These are phyloP conservation scores for Phoxinus dragarum DNA, from an alignment of 2,797 vertebrate species.

Conservation along the genomic window DNA sequence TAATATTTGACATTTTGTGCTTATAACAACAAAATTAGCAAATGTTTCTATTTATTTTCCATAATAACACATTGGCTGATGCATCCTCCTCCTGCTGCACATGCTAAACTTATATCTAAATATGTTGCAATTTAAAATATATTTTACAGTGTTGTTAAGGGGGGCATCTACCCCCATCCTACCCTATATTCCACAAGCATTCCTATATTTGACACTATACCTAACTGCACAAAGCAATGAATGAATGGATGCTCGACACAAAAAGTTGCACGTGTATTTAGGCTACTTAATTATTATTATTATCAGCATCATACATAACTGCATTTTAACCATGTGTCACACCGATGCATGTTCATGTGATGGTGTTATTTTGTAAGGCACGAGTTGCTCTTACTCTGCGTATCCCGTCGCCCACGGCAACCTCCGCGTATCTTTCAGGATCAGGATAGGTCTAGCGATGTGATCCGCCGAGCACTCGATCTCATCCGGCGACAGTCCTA, in stretches of 20 bases:
- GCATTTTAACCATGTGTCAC: background rate
- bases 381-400: slow-evolving; percentile 82
- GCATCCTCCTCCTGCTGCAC: too few relatives aligned
- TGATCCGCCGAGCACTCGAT: slow-evolving; percentile 88
- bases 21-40: too few relatives aligned
- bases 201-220: too few relatives aligned
- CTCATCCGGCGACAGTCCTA: slow-evolving; percentile 85
- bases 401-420: slow-evolving; percentile 87
- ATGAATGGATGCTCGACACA: background rate
- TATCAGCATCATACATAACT: background rate
- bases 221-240: background rate
- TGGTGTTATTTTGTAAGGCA: background rate
- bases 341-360: background rate
- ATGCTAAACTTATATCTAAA: too few relatives aligned
- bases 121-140: too few relatives aligned
- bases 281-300: background rate
- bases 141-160: too few relatives aligned
- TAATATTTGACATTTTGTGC: too few relatives aligned
- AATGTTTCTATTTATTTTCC: too few relatives aligned
- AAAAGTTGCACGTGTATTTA: background rate
- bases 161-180: too few relatives aligned
- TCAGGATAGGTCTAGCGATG: slow-evolving; percentile 86
- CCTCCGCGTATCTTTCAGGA: slow-evolving; percentile 82
- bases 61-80: too few relatives aligned
- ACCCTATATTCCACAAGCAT: too few relatives aligned